Percentiles rank a stretch among this genome's conserved stretches.
Conservation (phyloP, 2,113 vertebrate genomes). For the Poeciliopsis turrubarensis region DNA sequence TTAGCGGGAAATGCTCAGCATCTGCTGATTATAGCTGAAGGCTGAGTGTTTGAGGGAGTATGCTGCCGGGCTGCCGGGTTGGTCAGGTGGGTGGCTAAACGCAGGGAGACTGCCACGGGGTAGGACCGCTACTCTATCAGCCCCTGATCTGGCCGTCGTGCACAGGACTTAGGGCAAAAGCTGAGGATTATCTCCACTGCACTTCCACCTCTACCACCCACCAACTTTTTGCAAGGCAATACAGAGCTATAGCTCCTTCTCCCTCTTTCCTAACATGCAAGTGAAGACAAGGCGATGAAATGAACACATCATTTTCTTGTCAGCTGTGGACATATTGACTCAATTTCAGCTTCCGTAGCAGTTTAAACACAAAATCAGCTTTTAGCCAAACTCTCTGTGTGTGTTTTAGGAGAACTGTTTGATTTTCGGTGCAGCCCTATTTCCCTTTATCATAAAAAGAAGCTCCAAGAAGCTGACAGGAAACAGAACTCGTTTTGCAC, state of each 20-base stretch:
- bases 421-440: conserved; percentile 40
- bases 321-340: conserved; percentile 3
- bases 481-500: conserved; percentile 63
- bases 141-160: conserved; percentile 85
- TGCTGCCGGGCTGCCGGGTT: conserved; percentile 69
- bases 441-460: conserved; percentile 2
- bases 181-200: conserved; percentile 78
- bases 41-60: conserved; percentile 44
- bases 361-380: background rate
- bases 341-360: background rate
- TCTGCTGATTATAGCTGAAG: conserved; percentile 43
- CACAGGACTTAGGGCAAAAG: conserved; percentile 86
- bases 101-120: conserved; percentile 82
- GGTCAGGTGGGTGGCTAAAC: conserved; percentile 82
- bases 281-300: conserved; percentile 8
- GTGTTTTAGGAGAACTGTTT: background rate
- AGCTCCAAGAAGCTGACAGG: conserved; percentile 25
- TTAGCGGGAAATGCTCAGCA: conserved; percentile 29
- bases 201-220: conserved; percentile 77
- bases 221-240: conserved; percentile 32
- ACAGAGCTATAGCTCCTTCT: conserved; percentile 9
- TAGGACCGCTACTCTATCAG: conserved; percentile 83
- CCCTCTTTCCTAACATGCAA: conserved; percentile 28
- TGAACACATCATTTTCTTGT: background rate
- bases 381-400: background rate